A percentile compares a stretch with the other conserved stretches of the same genome.
phyloP scores from a whole-genome alignment of 2,888 invertebrate species.

The Ceraclea dissimilis region DNA sequence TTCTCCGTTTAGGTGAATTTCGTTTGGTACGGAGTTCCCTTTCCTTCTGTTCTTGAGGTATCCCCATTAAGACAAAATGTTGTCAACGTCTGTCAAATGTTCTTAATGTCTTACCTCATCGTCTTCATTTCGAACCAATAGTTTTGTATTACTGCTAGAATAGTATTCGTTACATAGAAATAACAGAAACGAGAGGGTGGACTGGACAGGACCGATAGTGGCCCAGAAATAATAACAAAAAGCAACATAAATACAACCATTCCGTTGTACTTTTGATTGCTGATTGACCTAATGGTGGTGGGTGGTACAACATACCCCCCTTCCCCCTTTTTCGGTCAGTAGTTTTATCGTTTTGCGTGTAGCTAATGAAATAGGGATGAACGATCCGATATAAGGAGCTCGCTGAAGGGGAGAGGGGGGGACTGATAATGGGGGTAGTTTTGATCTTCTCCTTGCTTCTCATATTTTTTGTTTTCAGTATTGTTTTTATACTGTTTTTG shows the following conservation, averaged over 20 bases:
- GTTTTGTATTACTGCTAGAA: background rate
- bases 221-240: background rate
- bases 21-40: too few species aligned
- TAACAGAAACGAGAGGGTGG: background rate
- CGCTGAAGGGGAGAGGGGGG: background rate
- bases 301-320: background rate
- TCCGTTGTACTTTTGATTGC: constrained; percentile 1
- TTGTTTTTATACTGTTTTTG: too few species aligned
- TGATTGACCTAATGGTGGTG: background rate
- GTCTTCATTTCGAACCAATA: background rate
- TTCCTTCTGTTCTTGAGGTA: too few species aligned
- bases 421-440: background rate
- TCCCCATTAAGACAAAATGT: too few species aligned
- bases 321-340: background rate
- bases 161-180: background rate
- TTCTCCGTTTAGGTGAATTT: too few species aligned
- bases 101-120: constrained; percentile 1
- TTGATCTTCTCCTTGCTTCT: background rate
- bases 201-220: background rate
- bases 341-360: constrained; percentile 1
- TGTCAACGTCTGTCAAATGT: background rate
- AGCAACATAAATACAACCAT: background rate
- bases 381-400: background rate
- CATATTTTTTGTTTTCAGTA: background rate
- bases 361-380: background rate